Evolutionary conservation across 2,113 vertebrate species (phyloP).

Genomic region (Empidonax alnorum): DNA sequence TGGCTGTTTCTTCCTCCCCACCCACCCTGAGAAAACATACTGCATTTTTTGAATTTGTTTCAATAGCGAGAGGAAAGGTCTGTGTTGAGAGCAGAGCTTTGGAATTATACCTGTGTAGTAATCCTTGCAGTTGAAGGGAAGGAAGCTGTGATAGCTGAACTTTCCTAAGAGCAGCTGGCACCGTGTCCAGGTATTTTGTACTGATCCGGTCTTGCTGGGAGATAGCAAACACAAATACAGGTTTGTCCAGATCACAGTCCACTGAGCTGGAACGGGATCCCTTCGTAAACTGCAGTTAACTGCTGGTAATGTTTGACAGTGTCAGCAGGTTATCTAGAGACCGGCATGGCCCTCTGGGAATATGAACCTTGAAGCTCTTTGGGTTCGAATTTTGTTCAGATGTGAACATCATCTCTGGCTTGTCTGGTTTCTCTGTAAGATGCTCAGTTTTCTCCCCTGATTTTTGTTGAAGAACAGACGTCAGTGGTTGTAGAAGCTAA

Average conservation of each 20-base stretch:
- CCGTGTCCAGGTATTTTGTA: background rate
- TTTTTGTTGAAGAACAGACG: background rate
- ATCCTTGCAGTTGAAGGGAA: background rate
- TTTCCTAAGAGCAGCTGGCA: background rate
- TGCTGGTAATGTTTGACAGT: background rate
- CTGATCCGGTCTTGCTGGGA: background rate
- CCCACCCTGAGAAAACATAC: background rate
- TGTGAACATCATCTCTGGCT: background rate
- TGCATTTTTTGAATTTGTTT: background rate
- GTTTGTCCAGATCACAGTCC: slow-evolving; percentile 2
- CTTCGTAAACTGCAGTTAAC: background rate
- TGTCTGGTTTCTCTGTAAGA: background rate
- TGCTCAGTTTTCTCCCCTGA: background rate
- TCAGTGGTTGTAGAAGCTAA: background rate
- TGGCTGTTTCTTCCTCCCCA: background rate
- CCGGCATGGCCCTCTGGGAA: background rate
- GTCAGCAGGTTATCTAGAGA: background rate
- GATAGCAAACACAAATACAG: background rate
- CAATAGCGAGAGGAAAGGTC: background rate
- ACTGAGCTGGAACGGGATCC: background rate
- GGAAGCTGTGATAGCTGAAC: background rate
- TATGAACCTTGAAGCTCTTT: background rate
- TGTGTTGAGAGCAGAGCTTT: background rate
- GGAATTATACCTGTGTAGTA: background rate
- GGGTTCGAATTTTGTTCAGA: background rate